A percentile compares a stretch with the other conserved stretches of the same genome.
phyloP scores from a whole-genome alignment of 2,113 vertebrate genomes.

The Ranitomeya imitator region DNA sequence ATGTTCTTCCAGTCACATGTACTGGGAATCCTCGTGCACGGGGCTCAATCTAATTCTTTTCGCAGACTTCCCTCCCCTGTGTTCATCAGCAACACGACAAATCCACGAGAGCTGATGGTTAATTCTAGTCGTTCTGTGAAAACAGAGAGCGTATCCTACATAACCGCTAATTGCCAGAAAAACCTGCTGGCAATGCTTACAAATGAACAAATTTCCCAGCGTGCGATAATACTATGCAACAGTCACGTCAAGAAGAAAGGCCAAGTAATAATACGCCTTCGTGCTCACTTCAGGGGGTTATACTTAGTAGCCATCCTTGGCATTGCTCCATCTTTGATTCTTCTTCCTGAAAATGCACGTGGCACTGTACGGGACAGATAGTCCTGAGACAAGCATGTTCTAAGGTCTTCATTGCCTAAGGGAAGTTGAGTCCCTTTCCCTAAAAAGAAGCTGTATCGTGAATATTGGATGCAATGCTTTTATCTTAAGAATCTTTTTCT shows the following conservation, averaged over 20 bases:
- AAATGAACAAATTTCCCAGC: not conserved
- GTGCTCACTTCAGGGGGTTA: not conserved
- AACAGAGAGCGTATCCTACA: not conserved
- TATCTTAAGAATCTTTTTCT: not conserved
- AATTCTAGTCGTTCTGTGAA: not conserved
- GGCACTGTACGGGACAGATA: not conserved
- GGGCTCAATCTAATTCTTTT: slow-evolving; percentile 50
- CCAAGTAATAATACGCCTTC: not conserved
- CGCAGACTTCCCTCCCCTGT: slow-evolving; percentile 33
- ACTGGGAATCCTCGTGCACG: slow-evolving; percentile 48
- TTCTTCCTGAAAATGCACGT: not conserved
- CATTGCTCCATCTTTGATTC: not conserved
- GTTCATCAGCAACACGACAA: slow-evolving; percentile 36
- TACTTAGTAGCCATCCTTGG: not conserved
- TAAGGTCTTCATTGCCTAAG: not conserved
- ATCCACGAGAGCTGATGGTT: slow-evolving; percentile 36
- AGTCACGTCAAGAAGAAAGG: not conserved
- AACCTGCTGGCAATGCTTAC: not conserved
- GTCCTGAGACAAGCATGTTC: not conserved
- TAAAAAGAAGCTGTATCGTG: not conserved
- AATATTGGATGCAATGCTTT: not conserved
- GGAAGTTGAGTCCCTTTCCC: not conserved
- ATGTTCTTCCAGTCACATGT: slow-evolving; percentile 49
- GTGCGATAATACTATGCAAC: not conserved
- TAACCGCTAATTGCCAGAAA: slow-evolving; percentile 23